A percentile compares a stretch with the other conserved stretches of the same genome.
phyloP scores from a whole-genome alignment of 2,888 invertebrate species.

The Nemurella pictetii region DNA sequence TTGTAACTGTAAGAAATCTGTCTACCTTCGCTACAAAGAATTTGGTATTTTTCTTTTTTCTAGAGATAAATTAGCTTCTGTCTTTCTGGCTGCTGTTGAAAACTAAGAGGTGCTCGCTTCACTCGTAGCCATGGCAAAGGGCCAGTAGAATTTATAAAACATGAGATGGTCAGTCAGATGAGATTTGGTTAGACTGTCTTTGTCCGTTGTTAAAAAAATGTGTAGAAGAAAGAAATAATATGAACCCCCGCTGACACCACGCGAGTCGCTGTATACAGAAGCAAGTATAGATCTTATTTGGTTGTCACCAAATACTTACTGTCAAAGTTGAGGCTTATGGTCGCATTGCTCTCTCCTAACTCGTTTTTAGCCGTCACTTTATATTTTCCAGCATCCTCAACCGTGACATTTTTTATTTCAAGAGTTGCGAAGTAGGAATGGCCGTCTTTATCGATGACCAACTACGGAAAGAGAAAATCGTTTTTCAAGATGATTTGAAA shows the following conservation, averaged over 20 bases:
- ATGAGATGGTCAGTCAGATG: neutral
- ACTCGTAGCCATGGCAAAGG: neutral
- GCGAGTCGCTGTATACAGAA: neutral
- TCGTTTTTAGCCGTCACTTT: conserved; percentile 97
- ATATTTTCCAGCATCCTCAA: conserved; percentile 97
- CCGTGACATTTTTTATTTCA: conserved; percentile 91
- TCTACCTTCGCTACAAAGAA: neutral
- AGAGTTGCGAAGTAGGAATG: conserved; percentile 92
- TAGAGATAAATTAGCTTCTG: neutral
- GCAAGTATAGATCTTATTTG: neutral
- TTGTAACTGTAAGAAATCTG: neutral
- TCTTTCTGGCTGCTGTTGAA: neutral
- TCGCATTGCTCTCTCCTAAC: conserved; percentile 95
- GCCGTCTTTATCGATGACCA: conserved; percentile 87
- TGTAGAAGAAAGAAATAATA: neutral
- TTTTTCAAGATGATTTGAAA: no score
- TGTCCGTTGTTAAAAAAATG: neutral
- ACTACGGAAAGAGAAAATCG: conserved; percentile 59
- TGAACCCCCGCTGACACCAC: neutral
- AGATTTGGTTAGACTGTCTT: no score
- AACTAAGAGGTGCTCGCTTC: neutral
- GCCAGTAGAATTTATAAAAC: neutral
- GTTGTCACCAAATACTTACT: conserved; percentile 69
- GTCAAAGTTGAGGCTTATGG: conserved; percentile 96
- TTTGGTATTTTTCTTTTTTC: neutral